Evolutionary conservation across 2,797 vertebrate genomes (phyloP), one percentile per base, ranked within the genome.

Genomic region (Myioborus melanocephalus): DNA sequence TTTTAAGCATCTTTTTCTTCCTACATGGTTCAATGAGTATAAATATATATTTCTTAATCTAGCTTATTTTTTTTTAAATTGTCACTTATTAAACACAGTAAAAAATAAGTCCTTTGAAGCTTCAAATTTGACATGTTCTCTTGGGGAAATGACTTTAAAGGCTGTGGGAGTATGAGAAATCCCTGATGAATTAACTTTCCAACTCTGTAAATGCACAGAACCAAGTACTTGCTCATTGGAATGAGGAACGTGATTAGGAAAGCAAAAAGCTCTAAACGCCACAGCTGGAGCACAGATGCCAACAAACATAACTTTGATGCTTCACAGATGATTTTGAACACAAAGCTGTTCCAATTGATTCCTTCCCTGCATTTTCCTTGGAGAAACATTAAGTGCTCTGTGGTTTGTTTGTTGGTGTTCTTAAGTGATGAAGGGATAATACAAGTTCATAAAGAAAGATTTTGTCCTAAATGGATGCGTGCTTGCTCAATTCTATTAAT

Each of bases 241-340:
- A 76, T 77, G 71, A 64, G 72, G 47, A 90, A 80, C 10, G 9
- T 46, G 57, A 76, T 89, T 70, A n/a, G 63, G 89, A 80, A 89
- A 92, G 89, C 49, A 46, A 83, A 93, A 69, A 86, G 43, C 63
- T 66, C 56, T 28, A 70, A 55, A 43, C 12, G 34, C 59, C 8
- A 11, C 94, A 94, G 92, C 89, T 95, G 94, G 89, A 83, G 50
- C 39, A 88, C 96, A 96, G 89, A 79, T 92, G 30, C 57, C 56
- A 47, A 47, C 56, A 79, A 89, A 72, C 66, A 72, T 43, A 60
- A 77, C 73, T 90, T 87, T 90, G 92, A 94, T 79, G n/a, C 46
- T 86, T 55, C 28, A 89, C 87, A 76, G 90, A 94, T 81, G 57
- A 64, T 82, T 94, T 87, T 82, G 70, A 78, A 55, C 81, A 71